Percentiles rank a stretch among this genome's conserved stretches.
Evolutionary conservation across 2,888 invertebrate genomes (phyloP).

Genomic region (Callyntrura guangdongensis): DNA sequence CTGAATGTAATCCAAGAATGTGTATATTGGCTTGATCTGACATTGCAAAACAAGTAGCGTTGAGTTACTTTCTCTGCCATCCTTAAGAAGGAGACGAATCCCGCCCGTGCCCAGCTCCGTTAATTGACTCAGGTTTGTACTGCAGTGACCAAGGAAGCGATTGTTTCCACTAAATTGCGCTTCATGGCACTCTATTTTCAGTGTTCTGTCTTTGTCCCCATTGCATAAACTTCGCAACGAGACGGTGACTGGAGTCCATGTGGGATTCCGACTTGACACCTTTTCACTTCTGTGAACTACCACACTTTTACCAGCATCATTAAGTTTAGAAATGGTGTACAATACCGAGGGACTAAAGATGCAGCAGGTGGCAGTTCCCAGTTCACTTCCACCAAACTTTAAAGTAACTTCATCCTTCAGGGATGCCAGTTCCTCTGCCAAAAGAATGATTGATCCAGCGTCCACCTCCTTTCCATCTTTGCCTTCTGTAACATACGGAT

Average conservation of each 20-base stretch:
- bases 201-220: conserved; percentile 87
- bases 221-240: conserved; percentile 87
- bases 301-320: conserved; percentile 86
- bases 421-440: conserved; percentile 84
- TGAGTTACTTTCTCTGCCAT: conserved; percentile 77
- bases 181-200: conserved; percentile 87
- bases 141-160: conserved; percentile 86
- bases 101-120: conserved; percentile 82
- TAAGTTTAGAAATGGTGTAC: conserved; percentile 85
- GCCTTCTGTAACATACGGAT: conserved; percentile 55
- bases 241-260: conserved; percentile 87
- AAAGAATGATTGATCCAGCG: conserved; percentile 82
- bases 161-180: conserved; percentile 86
- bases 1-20: conserved; percentile 88
- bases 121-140: conserved; percentile 86
- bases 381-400: conserved; percentile 81
- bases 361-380: conserved; percentile 78
- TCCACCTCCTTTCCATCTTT: conserved; percentile 62
- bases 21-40: conserved; percentile 85
- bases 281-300: conserved; percentile 86
- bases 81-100: conserved; percentile 71
- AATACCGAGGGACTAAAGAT: conserved; percentile 79
- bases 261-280: conserved; percentile 86
- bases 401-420: conserved; percentile 84
- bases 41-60: conserved; percentile 80